phyloP scores from a whole-genome alignment of 1,140 invertebrate species.

The Oscheius sp. region DNA sequence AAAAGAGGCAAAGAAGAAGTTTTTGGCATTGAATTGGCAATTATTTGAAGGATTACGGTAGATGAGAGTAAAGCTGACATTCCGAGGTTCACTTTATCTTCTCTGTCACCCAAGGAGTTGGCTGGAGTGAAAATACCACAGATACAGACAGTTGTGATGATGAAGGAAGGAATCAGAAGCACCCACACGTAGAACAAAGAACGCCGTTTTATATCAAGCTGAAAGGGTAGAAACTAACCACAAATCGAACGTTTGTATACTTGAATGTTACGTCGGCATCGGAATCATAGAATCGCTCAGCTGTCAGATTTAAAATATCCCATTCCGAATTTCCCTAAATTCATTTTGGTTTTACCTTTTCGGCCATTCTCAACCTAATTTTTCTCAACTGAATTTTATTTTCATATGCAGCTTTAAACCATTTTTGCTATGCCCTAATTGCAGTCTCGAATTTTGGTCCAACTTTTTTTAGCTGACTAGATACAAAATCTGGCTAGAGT shows the following conservation, averaged over 20 bases:
- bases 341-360: too few species aligned
- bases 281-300: background rate
- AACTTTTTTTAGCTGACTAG: too few species aligned
- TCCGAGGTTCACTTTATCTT: constrained; percentile 34
- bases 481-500: too few species aligned
- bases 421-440: too few species aligned
- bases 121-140: constrained; percentile 31
- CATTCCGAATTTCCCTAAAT: constrained; percentile 23
- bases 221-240: constrained; percentile 5
- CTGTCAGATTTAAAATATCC: background rate
- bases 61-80: constrained; percentile 29
- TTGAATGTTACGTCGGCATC: constrained; percentile 14
- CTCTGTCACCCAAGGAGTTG: constrained; percentile 29
- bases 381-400: too few species aligned
- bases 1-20: constrained; percentile 27
- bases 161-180: constrained; percentile 24
- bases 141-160: constrained; percentile 29
- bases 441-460: too few species aligned
- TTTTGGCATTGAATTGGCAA: constrained; percentile 34
- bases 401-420: too few species aligned
- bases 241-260: background rate
- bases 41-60: constrained; percentile 34
- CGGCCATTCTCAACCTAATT: too few species aligned
- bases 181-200: constrained; percentile 39
- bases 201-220: constrained; percentile 8